Conservation (phyloP, 1,140 invertebrate species). For the Chrysomallon squamiferum region DNA sequence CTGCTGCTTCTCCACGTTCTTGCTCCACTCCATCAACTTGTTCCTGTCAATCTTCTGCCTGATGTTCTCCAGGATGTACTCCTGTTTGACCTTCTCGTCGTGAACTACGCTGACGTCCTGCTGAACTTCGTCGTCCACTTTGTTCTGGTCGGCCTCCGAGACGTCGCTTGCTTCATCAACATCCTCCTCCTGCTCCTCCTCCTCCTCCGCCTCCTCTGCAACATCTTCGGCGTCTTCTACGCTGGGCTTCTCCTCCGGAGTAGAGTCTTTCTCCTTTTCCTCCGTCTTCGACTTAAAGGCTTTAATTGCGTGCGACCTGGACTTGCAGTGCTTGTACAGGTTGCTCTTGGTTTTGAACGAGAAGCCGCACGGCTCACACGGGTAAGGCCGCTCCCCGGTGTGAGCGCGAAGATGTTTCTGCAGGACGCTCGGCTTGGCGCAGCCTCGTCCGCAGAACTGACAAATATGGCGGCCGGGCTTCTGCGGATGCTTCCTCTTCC, state of each 20-base stretch:
- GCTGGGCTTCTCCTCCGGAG: slow-evolving; percentile 6
- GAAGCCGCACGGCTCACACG: slow-evolving; percentile 86
- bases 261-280: not conserved
- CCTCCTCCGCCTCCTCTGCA: slow-evolving; percentile 11
- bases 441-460: slow-evolving; percentile 84
- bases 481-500: slow-evolving; percentile 47
- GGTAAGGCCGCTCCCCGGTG: slow-evolving; percentile 91
- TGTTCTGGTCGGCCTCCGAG: slow-evolving; percentile 17
- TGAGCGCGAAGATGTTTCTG: slow-evolving; percentile 88
- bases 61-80: slow-evolving; percentile 23
- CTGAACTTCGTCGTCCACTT: slow-evolving; percentile 12
- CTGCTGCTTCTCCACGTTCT: slow-evolving; percentile 21
- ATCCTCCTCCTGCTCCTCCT: slow-evolving; percentile 12
- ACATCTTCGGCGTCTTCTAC: slow-evolving; percentile 5
- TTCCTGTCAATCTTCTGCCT: slow-evolving; percentile 28
- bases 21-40: slow-evolving; percentile 25
- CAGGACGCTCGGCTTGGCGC: slow-evolving; percentile 91
- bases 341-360: slow-evolving; percentile 95
- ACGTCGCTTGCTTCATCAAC: slow-evolving; percentile 9
- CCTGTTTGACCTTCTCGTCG: slow-evolving; percentile 13
- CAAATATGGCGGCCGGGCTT: slow-evolving; percentile 75
- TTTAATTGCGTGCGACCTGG: slow-evolving; percentile 73
- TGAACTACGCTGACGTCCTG: slow-evolving; percentile 7
- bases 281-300: slow-evolving; percentile 15
- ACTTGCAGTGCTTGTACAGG: slow-evolving; percentile 88